Evolutionary conservation across 2,113 vertebrate genomes (phyloP).

Genomic region (Myotis lucifugus): DNA sequence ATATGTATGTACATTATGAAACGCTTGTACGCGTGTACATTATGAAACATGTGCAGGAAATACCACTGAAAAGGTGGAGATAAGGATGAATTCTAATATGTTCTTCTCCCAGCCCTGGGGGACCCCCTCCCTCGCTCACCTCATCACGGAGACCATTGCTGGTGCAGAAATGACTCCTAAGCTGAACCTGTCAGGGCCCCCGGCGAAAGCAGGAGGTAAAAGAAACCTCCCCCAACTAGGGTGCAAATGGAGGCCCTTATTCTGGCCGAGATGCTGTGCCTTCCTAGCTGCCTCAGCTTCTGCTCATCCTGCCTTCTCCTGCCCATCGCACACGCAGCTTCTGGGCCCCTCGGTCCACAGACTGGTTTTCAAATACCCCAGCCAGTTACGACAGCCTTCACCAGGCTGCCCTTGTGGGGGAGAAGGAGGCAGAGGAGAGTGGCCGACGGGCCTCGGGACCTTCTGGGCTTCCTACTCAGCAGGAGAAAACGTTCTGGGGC

Average conservation of each 20-base stretch:
- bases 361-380: background rate
- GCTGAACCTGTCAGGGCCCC: accelerated
- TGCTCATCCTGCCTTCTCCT: background rate
- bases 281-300: background rate
- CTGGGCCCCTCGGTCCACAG: background rate
- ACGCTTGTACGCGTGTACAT: too few relatives aligned
- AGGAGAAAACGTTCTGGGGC: background rate
- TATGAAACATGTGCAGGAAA: background rate
- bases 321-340: accelerated
- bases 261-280: background rate
- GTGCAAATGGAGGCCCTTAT: background rate
- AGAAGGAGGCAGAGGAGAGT: background rate
- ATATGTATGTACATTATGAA: background rate
- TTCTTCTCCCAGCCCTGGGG: background rate
- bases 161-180: background rate
- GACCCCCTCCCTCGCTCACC: background rate
- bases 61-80: background rate
- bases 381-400: background rate
- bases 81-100: background rate
- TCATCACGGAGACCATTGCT: background rate
- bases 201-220: background rate
- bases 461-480: background rate
- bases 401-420: background rate
- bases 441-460: background rate
- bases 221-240: background rate